Percentiles rank a stretch among this genome's conserved stretches.
Conservation (phyloP, 2,888 invertebrate species). For the Villa cingulata region DNA sequence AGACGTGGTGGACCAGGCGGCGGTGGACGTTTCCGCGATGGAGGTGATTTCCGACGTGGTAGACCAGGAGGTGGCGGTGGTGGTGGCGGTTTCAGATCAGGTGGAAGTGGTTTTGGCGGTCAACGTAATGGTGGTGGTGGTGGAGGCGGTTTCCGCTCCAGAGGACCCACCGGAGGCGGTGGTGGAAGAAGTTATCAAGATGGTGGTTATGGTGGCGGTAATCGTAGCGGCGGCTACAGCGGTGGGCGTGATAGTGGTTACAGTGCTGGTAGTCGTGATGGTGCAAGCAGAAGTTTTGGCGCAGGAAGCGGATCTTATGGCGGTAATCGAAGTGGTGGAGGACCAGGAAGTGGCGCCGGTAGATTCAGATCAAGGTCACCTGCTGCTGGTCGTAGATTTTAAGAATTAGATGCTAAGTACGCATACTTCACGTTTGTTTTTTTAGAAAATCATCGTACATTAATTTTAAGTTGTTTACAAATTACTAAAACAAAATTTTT, state of each 20-base stretch:
- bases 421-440: neutral
- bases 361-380: slow-evolving; percentile 34
- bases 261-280: slow-evolving; percentile 35
- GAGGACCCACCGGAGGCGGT: slow-evolving; percentile 31
- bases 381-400: slow-evolving; percentile 22
- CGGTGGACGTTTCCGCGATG: slow-evolving; percentile 35
- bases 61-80: slow-evolving; percentile 41
- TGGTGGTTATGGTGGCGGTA: slow-evolving; percentile 20
- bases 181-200: slow-evolving; percentile 14
- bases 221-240: slow-evolving; percentile 16
- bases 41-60: slow-evolving; percentile 33
- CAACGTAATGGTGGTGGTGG: slow-evolving; percentile 33
- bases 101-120: slow-evolving; percentile 25
- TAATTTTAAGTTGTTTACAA: slow-evolving; percentile 8
- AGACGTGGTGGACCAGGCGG: slow-evolving; percentile 41
- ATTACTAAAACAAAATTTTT: no score
- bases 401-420: slow-evolving; percentile 4
- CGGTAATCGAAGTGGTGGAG: slow-evolving; percentile 29
- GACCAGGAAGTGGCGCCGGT: slow-evolving; percentile 4
- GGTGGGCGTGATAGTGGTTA: slow-evolving; percentile 20
- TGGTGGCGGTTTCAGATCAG: slow-evolving; percentile 32
- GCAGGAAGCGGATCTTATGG: slow-evolving; percentile 36
- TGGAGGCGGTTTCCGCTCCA: slow-evolving; percentile 35
- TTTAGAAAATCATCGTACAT: slow-evolving; percentile 1
- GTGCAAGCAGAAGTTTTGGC: slow-evolving; percentile 27